Base-by-base conservation (phyloP, 1,140 invertebrate genomes). In the Ericerus pela region DNA sequence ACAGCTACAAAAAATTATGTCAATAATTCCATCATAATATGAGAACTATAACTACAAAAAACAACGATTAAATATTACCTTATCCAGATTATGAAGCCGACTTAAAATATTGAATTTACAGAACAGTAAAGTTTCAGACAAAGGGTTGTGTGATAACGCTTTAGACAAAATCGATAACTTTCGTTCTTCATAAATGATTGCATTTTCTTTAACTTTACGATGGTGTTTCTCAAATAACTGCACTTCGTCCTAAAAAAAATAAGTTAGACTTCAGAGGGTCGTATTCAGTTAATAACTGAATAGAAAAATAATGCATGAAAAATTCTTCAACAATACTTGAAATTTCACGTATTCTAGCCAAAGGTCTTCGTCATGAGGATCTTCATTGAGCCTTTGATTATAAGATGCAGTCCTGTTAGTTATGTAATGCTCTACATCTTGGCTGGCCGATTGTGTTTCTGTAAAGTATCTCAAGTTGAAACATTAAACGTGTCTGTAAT, bases 341-440 rank as follows among this genome's bases (percentile, higher is more conserved):
- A 76, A 75, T 24, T 73, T 60, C 8, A 76, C 62, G 62, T 78
- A 79, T 62, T 79, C 66, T 33, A 79, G 61, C 72, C 78, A 79
- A 22, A 70, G 59, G 41, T 73, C 56, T 30, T 78, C 60, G 65
- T 79, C 67, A 30, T 66, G 60, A 20, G 76, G 73, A 58, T 73
- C 63, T 55, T 76, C 66, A 12, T 63, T 51, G 20, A 79, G 62
- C 54, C 66, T 64, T 63, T 71, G 64, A 62, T 79, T 79, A 62
- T 71, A 78, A 54, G 68, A 64, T 63, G 69, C 67, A 30, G 71
- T 76, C 59, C 64, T 71, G 53, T 61, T 60, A 30, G 67, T 68
- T 38, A 74, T 2, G 8, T 47, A 24, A 8, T 10, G 2, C 26
- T 47, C 41, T 14, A 47, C 4, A 47, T 47, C 26, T 24, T 10